A percentile compares a stretch with the other conserved stretches of the same genome.
Evolutionary conservation across 2,113 vertebrate genomes (phyloP).

Genomic region (Coracopsis vasa): DNA sequence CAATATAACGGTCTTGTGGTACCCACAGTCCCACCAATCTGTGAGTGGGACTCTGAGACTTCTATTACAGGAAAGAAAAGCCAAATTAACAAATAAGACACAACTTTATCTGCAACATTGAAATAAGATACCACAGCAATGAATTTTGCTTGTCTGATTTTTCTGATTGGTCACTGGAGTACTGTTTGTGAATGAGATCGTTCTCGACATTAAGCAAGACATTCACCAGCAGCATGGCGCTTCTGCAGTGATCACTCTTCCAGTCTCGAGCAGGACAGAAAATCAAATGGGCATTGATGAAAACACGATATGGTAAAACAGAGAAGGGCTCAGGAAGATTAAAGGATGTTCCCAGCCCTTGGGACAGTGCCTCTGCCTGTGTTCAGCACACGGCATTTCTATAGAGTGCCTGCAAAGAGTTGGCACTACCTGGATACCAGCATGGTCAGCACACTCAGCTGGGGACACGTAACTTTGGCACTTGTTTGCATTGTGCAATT

Average conservation of each 20-base stretch:
- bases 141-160: neutral
- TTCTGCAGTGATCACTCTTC: neutral
- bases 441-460: accelerated
- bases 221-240: neutral
- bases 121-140: neutral
- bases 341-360: neutral
- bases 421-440: neutral
- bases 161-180: neutral
- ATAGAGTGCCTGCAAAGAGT: accelerated
- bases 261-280: neutral
- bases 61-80: neutral
- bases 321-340: neutral
- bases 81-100: neutral
- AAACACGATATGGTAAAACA: neutral
- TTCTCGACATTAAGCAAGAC: neutral
- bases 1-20: neutral
- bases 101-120: neutral
- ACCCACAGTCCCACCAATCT: neutral
- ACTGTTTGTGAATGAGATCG: neutral
- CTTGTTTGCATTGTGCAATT: accelerated
- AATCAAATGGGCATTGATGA: accelerated
- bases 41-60: neutral
- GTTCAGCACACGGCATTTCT: accelerated
- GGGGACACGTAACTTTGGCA: too few species aligned
- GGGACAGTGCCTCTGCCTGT: neutral